Percentiles rank a stretch among this genome's conserved stretches.
Conservation (phyloP, 2,113 vertebrate species). For the Ceyx cyanopectus region DNA sequence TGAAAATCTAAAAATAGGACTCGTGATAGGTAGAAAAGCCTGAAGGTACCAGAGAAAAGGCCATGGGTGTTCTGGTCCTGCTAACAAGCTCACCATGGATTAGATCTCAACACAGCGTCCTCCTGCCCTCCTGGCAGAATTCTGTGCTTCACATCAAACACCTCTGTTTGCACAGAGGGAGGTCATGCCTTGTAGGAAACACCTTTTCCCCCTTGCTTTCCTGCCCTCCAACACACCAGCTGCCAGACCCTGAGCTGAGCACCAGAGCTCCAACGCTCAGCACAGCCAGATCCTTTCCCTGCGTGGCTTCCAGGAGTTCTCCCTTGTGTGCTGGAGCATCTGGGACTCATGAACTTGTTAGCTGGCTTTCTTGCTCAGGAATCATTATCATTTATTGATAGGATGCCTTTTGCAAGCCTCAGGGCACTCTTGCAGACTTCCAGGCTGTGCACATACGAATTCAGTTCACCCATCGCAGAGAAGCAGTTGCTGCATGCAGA, state of each 20-base stretch:
- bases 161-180: neutral
- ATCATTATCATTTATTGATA: conserved; percentile 16
- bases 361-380: neutral
- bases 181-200: neutral
- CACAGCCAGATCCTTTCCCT: accelerated
- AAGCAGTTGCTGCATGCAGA: neutral
- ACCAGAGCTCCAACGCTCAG: accelerated
- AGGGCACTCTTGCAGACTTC: neutral
- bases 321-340: neutral
- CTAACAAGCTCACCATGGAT: neutral
- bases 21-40: neutral
- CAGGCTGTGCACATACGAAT: neutral
- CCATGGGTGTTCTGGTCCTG: neutral
- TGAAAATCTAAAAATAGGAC: neutral
- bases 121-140: neutral
- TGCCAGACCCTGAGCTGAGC: neutral
- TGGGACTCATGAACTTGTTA: neutral
- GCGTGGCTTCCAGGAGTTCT: neutral
- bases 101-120: neutral
- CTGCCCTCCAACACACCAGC: neutral
- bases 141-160: neutral
- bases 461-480: neutral
- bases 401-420: conserved; percentile 19
- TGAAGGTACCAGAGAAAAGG: neutral
- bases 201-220: neutral